Conservation (phyloP, 2,797 vertebrate genomes). For the Sibirionetta formosa region DNA sequence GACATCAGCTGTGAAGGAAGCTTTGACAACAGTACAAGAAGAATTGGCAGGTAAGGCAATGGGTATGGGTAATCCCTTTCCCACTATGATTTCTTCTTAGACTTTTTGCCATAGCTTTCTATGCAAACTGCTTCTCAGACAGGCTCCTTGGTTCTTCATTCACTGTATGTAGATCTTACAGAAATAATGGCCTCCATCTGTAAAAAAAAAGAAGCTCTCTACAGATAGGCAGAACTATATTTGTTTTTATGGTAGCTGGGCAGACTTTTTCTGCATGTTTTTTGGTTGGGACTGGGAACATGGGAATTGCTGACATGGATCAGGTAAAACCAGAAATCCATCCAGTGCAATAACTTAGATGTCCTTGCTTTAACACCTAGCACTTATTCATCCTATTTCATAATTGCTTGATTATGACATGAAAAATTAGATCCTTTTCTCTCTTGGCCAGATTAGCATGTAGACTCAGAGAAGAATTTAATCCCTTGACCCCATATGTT, state of each 20-base stretch:
- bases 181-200: neutral
- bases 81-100: neutral
- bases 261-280: neutral
- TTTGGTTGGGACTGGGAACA: neutral
- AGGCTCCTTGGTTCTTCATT: neutral
- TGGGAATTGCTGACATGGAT: neutral
- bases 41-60: slow-evolving; percentile 76
- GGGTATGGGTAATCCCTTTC: neutral
- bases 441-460: neutral
- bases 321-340: neutral
- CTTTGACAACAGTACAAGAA: slow-evolving; percentile 79
- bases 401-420: neutral
- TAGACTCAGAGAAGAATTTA: neutral
- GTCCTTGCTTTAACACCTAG: neutral
- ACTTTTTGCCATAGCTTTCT: neutral
- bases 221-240: neutral
- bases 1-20: slow-evolving; percentile 77
- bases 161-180: neutral
- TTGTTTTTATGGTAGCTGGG: neutral
- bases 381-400: neutral
- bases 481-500: neutral
- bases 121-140: neutral
- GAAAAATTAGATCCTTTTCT: neutral
- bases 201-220: neutral
- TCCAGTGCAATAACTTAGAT: neutral